These are phyloP conservation scores for Phymorhynchus buccinoides DNA, from an alignment of 1,140 invertebrate genomes.

Conservation along the genomic window DNA sequence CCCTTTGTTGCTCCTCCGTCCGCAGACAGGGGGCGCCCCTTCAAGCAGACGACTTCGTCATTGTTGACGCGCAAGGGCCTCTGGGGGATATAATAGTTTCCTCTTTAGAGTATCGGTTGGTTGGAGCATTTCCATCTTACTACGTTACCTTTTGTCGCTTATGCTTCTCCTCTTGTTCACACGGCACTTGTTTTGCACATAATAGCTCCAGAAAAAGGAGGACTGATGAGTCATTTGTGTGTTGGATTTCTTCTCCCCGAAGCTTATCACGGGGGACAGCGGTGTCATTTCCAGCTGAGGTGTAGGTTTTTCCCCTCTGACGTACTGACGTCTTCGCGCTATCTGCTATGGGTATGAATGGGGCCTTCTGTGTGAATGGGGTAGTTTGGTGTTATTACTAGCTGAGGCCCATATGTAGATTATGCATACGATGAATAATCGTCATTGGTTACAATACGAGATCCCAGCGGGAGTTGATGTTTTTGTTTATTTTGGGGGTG, in stretches of 20 bases:
- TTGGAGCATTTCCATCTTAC: background rate
- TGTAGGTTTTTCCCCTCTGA: conserved; percentile 3
- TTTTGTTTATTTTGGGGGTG: too few species aligned
- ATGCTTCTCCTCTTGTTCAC: background rate
- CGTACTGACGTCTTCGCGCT: too few species aligned
- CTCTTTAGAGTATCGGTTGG: conserved; percentile 14
- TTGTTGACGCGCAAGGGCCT: background rate
- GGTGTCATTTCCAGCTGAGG: conserved; percentile 5
- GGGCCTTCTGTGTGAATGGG: too few species aligned
- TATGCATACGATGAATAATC: too few species aligned
- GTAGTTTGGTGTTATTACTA: too few species aligned
- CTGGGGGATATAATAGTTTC: background rate
- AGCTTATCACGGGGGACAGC: background rate
- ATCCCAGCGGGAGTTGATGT: too few species aligned
- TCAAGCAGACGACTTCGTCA: conserved; percentile 13
- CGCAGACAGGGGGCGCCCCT: conserved; percentile 24
- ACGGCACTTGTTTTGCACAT: conserved; percentile 19
- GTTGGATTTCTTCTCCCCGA: conserved; percentile 4
- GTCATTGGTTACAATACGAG: too few species aligned
- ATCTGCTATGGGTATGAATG: too few species aligned
- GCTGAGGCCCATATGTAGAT: too few species aligned
- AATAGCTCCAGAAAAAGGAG: conserved; percentile 21
- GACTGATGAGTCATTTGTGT: conserved; percentile 26
- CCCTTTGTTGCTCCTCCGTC: conserved; percentile 3
- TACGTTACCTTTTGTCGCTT: conserved; percentile 4